These are phyloP conservation scores for Lasioglossum vierecki DNA, from an alignment of 2,888 invertebrate species.

Conservation along the genomic window DNA sequence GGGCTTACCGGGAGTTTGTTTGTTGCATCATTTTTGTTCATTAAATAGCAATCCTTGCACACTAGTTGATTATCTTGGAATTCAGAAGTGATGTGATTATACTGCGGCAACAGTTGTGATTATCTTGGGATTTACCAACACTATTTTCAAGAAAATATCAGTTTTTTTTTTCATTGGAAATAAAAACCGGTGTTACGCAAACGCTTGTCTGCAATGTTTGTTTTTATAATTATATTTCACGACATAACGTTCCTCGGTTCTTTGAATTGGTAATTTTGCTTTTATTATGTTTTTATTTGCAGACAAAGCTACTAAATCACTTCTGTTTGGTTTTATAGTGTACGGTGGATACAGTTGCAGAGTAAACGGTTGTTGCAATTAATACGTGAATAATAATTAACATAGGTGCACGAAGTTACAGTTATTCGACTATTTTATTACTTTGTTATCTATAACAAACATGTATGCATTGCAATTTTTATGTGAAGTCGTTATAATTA, in stretches of 20 bases:
- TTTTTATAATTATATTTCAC: not conserved
- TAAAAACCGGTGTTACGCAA: not conserved
- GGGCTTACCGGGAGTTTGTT: not conserved
- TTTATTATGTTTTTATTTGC: not conserved
- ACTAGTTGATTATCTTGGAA: not conserved
- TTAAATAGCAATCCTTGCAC: not conserved
- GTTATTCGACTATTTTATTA: not conserved
- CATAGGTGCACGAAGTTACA: not conserved
- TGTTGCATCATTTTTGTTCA: not conserved
- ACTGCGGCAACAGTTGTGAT: not conserved
- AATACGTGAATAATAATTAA: not conserved
- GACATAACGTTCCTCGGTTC: not conserved
- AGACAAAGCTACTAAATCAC: not conserved
- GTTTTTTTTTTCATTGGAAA: too few species aligned
- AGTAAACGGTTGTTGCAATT: not conserved
- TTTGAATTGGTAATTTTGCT: not conserved
- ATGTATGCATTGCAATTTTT: not conserved
- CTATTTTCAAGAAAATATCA: too few species aligned
- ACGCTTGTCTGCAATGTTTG: not conserved
- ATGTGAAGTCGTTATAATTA: not conserved
- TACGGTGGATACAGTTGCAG: too few species aligned
- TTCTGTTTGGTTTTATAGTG: not conserved
- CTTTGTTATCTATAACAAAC: too few species aligned
- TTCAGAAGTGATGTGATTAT: not conserved
- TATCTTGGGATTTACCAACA: too few species aligned